A percentile compares a stretch with the other conserved stretches of the same genome.
These are phyloP conservation scores for Lontra canadensis DNA, from an alignment of 2,113 vertebrate genomes.

Conservation along the genomic window DNA sequence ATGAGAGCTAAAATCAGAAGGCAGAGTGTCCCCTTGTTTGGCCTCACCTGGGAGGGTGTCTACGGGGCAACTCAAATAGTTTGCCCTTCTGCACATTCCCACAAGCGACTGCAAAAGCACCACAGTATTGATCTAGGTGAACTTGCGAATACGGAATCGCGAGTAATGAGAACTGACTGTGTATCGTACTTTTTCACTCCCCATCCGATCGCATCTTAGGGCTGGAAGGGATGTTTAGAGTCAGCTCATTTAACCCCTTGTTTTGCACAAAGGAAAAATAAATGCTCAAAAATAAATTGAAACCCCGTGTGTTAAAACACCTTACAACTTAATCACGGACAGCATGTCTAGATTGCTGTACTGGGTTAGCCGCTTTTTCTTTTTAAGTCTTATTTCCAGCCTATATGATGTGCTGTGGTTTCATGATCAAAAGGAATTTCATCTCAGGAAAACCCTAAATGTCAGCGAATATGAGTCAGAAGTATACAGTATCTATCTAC, in stretches of 20 bases:
- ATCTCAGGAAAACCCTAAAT: constrained; percentile 24
- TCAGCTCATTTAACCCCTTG: neutral
- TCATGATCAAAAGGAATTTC: constrained; percentile 55
- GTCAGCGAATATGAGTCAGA: constrained; percentile 17
- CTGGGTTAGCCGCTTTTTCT: neutral
- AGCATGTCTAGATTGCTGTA: neutral
- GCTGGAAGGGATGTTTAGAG: neutral
- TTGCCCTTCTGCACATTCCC: neutral
- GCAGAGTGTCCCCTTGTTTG: neutral
- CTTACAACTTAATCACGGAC: neutral
- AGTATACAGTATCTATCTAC: constrained; percentile 67
- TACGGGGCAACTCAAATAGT: rapidly evolving
- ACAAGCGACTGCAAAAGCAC: neutral
- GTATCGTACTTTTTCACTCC: neutral
- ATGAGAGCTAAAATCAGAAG: neutral
- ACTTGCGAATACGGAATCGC: neutral
- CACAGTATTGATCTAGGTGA: neutral
- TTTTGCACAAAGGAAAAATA: neutral
- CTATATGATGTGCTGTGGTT: neutral
- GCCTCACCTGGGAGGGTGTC: neutral
- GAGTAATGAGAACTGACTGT: neutral
- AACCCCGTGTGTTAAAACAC: neutral
- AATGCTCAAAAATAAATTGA: neutral
- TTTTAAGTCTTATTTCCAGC: constrained; percentile 28
- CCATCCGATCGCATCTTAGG: neutral